Evolutionary conservation across 2,797 vertebrate genomes (phyloP).

Genomic region (Crocodylus rhombifer): DNA sequence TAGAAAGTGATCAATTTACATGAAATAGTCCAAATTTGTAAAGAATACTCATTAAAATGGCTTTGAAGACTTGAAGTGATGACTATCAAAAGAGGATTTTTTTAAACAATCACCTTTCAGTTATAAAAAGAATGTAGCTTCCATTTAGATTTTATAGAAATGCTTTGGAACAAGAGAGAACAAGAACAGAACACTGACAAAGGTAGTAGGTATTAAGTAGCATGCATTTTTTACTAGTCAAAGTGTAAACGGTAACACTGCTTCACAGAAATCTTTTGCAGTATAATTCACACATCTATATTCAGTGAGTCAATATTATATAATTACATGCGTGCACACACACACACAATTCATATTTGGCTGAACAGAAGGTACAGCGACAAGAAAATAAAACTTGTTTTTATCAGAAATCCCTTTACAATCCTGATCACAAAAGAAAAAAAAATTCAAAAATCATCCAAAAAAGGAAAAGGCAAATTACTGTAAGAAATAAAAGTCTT

Average conservation of each 20-base stretch:
- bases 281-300: not conserved
- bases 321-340: not conserved
- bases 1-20: not conserved
- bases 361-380: not conserved
- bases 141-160: not conserved
- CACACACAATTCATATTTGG: not conserved
- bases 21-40: too few relatives aligned
- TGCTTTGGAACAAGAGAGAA: not conserved
- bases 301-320: not conserved
- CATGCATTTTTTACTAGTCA: not conserved
- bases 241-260: not conserved
- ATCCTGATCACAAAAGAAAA: not conserved
- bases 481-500: slow-evolving; percentile 25
- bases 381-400: not conserved
- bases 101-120: not conserved
- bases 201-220: not conserved
- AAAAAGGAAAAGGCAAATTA: not conserved
- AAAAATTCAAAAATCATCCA: not conserved
- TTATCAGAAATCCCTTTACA: not conserved
- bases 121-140: not conserved
- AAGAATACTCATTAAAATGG: not conserved
- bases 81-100: not conserved
- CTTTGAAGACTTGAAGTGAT: not conserved
- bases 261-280: not conserved
- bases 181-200: not conserved